A percentile compares a stretch with the other conserved stretches of the same genome.
Evolutionary conservation across 2,888 invertebrate genomes (phyloP).

Genomic region (Nasonia oneida): DNA sequence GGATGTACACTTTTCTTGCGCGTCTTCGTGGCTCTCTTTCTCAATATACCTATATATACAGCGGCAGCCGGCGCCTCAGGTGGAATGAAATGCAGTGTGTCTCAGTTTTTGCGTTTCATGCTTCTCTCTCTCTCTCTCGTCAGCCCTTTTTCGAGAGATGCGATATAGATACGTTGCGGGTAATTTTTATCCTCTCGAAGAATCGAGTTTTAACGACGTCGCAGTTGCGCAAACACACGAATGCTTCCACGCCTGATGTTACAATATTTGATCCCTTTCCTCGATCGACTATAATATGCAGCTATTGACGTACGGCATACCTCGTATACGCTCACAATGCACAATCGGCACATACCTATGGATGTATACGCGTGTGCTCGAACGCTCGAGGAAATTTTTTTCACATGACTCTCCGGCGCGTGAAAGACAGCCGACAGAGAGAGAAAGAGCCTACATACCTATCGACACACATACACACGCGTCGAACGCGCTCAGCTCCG

Average conservation of each 20-base stretch:
- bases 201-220: slow-evolving; percentile 2
- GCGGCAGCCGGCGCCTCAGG: slow-evolving; percentile 3
- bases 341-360: not conserved
- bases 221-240: slow-evolving; percentile 28
- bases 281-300: not conserved
- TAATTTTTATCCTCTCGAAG: not conserved
- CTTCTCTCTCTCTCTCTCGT: not conserved
- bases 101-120: not conserved
- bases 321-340: not conserved
- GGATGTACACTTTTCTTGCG: slow-evolving; percentile 34
- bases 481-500: slow-evolving; percentile 62
- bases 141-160: too few relatives aligned
- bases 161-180: too few relatives aligned
- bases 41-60: not conserved
- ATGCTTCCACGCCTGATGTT: not conserved
- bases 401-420: slow-evolving; percentile 35
- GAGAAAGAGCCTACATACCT: not conserved
- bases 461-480: not conserved
- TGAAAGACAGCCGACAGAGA: not conserved
- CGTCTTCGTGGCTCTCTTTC: not conserved
- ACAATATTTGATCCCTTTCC: not conserved
- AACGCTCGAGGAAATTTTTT: slow-evolving; percentile 1
- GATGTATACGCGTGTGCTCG: too few relatives aligned
- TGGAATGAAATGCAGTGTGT: slow-evolving; percentile 36
- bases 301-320: not conserved